Conservation (phyloP, 2,888 invertebrate species). For the Andrena praecox region DNA sequence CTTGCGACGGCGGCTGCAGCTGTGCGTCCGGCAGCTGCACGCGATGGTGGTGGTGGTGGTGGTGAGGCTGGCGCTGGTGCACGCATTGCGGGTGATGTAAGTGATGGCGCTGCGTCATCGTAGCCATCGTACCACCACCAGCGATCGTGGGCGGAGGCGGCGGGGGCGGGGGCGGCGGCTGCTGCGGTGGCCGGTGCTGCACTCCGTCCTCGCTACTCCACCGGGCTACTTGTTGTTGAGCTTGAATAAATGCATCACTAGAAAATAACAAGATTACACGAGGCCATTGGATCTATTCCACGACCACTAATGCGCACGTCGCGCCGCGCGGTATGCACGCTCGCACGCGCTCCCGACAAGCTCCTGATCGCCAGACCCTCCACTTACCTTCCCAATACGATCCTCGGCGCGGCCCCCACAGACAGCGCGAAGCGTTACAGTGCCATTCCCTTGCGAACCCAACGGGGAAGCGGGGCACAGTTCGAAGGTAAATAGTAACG, state of each 20-base stretch:
- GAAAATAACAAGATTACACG: slow-evolving; percentile 91
- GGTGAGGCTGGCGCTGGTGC: slow-evolving; percentile 80
- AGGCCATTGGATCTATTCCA: slow-evolving; percentile 80
- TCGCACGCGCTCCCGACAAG: slow-evolving; percentile 17
- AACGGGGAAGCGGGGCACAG: no score
- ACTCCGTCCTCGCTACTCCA: slow-evolving; percentile 94
- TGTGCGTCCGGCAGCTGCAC: slow-evolving; percentile 74
- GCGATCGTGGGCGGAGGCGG: slow-evolving; percentile 74
- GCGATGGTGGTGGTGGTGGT: slow-evolving; percentile 85
- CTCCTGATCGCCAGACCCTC: slow-evolving; percentile 5
- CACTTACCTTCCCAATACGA: slow-evolving; percentile 39
- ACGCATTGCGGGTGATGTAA: slow-evolving; percentile 76
- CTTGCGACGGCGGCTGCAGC: slow-evolving; percentile 85
- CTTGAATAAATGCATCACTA: slow-evolving; percentile 99
- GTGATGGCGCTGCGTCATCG: slow-evolving; percentile 43
- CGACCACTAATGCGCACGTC: slow-evolving; percentile 77
- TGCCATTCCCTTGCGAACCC: no score
- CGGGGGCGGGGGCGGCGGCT: slow-evolving; percentile 85
- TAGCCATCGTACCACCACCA: slow-evolving; percentile 18
- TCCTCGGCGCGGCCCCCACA: not conserved
- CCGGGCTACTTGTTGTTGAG: slow-evolving; percentile 98
- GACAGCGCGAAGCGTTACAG: no score
- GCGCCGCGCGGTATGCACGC: slow-evolving; percentile 33
- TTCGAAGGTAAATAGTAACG: not conserved
- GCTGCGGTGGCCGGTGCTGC: slow-evolving; percentile 83